Conservation (phyloP, 2,797 vertebrate species). For the Cygnus olor region DNA sequence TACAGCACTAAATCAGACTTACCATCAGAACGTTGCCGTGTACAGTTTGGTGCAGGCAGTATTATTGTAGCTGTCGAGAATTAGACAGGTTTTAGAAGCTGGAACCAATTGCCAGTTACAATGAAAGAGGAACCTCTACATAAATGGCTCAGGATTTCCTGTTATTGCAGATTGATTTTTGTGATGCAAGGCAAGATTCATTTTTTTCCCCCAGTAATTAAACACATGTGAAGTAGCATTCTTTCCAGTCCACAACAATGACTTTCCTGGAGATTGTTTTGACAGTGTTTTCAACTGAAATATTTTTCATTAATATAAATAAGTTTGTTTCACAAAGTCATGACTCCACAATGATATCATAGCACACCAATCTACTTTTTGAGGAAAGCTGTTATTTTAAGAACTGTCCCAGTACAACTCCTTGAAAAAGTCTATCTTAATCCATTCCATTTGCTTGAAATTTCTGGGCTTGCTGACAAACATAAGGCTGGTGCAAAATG, state of each 20-base stretch:
- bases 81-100: conserved; percentile 67
- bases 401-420: conserved; percentile 44
- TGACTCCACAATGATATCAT: conserved; percentile 50
- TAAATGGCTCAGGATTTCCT: conserved; percentile 77
- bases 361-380: conserved; percentile 17
- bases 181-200: conserved; percentile 67
- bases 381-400: conserved; percentile 49
- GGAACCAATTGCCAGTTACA: conserved; percentile 73
- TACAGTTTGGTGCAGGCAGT: not conserved
- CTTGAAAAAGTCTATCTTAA: conserved; percentile 4
- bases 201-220: conserved; percentile 67
- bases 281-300: conserved; percentile 71
- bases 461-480: not conserved
- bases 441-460: not conserved
- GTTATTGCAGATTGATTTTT: conserved; percentile 73
- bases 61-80: conserved; percentile 60
- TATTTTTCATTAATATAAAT: conserved; percentile 60
- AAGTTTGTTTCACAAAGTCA: conserved; percentile 26
- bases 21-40: not conserved
- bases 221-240: conserved; percentile 73
- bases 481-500: not conserved
- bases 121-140: conserved; percentile 68
- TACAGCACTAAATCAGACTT: not conserved
- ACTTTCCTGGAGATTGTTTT: conserved; percentile 65
- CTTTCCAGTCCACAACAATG: conserved; percentile 66